Evolutionary conservation across 92 coral and sea anemone genomes (phyloP).

Genomic region (Pocillopora meandrina): DNA sequence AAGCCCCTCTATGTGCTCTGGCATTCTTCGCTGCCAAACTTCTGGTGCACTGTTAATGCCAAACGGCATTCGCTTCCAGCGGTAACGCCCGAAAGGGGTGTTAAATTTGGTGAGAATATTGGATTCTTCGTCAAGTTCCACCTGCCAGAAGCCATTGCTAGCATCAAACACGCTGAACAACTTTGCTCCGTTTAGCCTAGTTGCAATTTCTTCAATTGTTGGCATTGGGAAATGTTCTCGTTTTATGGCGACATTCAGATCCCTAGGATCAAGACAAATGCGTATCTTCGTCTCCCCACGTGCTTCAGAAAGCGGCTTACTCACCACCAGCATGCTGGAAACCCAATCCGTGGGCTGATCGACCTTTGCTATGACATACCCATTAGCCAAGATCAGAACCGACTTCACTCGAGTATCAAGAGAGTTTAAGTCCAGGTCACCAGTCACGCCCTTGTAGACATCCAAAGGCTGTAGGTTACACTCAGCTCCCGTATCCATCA

Average conservation of each 20-base stretch:
- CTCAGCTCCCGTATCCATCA: constrained; percentile 59
- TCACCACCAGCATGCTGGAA: constrained; percentile 51
- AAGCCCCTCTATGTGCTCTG: constrained; percentile 52
- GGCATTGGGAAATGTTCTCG: constrained; percentile 64
- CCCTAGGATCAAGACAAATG: constrained; percentile 55
- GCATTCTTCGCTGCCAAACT: constrained; percentile 53
- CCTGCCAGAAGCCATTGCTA: constrained; percentile 60
- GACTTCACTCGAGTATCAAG: constrained; percentile 31
- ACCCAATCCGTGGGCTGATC: constrained; percentile 59
- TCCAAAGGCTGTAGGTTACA: constrained; percentile 49
- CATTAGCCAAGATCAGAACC: constrained; percentile 52
- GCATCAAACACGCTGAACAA: constrained; percentile 53
- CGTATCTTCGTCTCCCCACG: constrained; percentile 42
- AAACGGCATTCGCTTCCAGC: constrained; percentile 44
- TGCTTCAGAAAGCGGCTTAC: constrained; percentile 28
- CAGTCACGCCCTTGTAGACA: not conserved
- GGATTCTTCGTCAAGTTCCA: constrained; percentile 37
- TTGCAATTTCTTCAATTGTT: constrained; percentile 45
- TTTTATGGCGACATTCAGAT: constrained; percentile 39
- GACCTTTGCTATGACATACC: constrained; percentile 35
- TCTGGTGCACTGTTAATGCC: constrained; percentile 48
- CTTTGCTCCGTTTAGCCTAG: constrained; percentile 51
- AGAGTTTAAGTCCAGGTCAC: not conserved
- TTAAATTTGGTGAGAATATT: constrained; percentile 38
- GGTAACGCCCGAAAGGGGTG: constrained; percentile 47